phyloP scores from a whole-genome alignment of 2,888 invertebrate species.

The Drosophila peninsularis region DNA sequence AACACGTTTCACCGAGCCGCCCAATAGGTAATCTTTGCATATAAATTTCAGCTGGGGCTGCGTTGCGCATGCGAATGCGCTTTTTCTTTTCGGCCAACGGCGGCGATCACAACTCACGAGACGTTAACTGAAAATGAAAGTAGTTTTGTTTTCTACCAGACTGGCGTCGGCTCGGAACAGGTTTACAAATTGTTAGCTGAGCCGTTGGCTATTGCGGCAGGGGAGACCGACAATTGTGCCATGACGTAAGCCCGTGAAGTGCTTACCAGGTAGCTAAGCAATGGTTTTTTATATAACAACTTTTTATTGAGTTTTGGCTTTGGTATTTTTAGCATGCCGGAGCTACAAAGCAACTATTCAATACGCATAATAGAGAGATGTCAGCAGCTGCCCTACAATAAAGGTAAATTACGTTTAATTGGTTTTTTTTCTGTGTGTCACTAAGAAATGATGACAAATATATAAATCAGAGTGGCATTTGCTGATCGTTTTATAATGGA shows the following conservation, averaged over 20 bases:
- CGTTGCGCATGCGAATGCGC: conserved; percentile 66
- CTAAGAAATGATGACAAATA: conserved; percentile 21
- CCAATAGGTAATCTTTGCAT: conserved; percentile 29
- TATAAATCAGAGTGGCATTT: background rate
- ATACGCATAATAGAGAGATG: conserved; percentile 28
- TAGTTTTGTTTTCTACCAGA: conserved; percentile 53
- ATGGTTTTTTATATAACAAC: conserved; percentile 52
- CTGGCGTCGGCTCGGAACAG: conserved; percentile 56
- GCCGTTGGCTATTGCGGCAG: background rate
- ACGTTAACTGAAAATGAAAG: conserved; percentile 66
- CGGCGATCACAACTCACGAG: conserved; percentile 24
- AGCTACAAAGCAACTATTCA: background rate
- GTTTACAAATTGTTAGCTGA: conserved; percentile 40
- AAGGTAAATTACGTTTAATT: conserved; percentile 12
- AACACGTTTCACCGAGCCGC: conserved; percentile 41
- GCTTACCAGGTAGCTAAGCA: conserved; percentile 42
- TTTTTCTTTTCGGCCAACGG: conserved; percentile 30
- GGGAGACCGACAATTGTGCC: conserved; percentile 42
- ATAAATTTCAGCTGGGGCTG: conserved; percentile 20
- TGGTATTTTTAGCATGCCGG: conserved; percentile 30
- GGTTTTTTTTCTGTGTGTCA: background rate
- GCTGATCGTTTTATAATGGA: background rate
- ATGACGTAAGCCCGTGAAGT: conserved; percentile 58
- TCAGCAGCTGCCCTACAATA: conserved; percentile 30
- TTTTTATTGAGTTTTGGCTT: conserved; percentile 25